Base-by-base conservation (phyloP, 2,113 vertebrate genomes). In the Pavo muticus region DNA sequence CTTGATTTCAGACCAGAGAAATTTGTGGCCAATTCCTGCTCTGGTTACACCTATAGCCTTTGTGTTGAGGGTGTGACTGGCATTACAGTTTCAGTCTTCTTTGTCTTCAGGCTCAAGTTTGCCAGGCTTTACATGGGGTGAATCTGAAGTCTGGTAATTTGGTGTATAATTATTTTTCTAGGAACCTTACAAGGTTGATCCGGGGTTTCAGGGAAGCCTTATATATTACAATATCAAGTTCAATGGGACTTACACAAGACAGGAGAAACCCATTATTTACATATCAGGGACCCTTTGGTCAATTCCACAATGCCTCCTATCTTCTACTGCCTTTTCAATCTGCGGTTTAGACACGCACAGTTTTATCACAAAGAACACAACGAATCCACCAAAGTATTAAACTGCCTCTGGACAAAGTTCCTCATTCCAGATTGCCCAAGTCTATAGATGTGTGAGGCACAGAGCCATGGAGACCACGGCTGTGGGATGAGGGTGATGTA, bases 31-130 rank as follows among this genome's bases (percentile, higher is more conserved):
- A 87, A 90, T 80, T 94, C 91, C 74, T 94, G 54, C 64, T 92
- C 91, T 91, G 71, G 93, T 96, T 94, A 95, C 89, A 94, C 81
- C 87, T 94, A 76, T 85, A 95, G 84, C 83, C 89, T 90, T 81
- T 91, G 81, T 76, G 71, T 59, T 92, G 56, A 85, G 71, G 81
- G 82, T 95, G 93, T 90, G 87, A 94, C 84, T 87, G 71, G 89
- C 93, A 93, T 65, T 64, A 72, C n/a, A 80, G 68, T 73, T 92
- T 87, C 48, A 91, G 57, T 63, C 87, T 63, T 89, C 82, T 79
- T 65, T 87, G 50, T 95, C 94, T 93, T 89, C 84, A 87, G 71
- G 78, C 87, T 87, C 65, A 87, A 84, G 67, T 91, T 87, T 83
- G 63, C 64, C 78, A 87, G 71, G 40, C 32, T n/a, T 91, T 54